Conservation (phyloP, 2,113 vertebrate species). For the Probosciger aterrimus region DNA sequence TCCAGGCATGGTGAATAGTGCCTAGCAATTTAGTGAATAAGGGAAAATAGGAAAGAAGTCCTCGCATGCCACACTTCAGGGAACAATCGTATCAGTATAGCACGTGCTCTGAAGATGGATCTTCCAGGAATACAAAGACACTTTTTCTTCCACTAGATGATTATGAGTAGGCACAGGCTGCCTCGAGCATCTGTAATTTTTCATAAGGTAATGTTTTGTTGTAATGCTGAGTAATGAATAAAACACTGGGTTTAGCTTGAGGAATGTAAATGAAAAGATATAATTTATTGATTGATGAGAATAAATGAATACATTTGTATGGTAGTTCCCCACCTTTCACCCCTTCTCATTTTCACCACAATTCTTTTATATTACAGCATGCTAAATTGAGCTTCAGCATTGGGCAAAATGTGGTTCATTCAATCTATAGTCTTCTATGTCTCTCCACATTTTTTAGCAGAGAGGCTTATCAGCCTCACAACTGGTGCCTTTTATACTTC, state of each 20-base stretch:
- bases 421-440: not conserved
- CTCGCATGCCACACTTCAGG: not conserved
- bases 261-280: not conserved
- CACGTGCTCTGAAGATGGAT: not conserved
- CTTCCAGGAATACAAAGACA: not conserved
- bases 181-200: slow-evolving; percentile 15
- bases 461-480: not conserved
- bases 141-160: not conserved
- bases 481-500: not conserved
- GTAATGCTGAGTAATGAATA: not conserved
- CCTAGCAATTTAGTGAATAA: not conserved
- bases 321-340: not conserved
- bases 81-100: not conserved
- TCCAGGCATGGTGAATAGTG: not conserved
- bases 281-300: not conserved
- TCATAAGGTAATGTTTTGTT: slow-evolving; percentile 1
- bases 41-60: not conserved
- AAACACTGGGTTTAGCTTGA: not conserved
- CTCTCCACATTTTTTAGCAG: not conserved
- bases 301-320: not conserved
- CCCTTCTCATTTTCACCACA: not conserved
- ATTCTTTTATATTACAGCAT: not conserved
- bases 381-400: not conserved
- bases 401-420: not conserved
- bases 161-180: not conserved